Conservation (phyloP, 1,140 invertebrate genomes). For the Aphaenogaster rudis region DNA sequence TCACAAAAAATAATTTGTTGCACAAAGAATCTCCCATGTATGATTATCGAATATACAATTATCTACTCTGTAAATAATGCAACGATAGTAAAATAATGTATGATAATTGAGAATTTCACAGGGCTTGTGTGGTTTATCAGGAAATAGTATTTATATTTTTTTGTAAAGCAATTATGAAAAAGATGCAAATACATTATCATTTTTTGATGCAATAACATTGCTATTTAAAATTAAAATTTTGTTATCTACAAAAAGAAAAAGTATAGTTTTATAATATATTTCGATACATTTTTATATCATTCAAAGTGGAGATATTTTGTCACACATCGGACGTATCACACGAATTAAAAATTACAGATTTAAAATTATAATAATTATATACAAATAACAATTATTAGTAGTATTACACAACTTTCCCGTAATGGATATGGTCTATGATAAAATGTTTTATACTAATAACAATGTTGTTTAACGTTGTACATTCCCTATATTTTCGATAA, state of each 20-base stretch:
- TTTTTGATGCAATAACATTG: neutral
- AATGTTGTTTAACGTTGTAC: conserved; percentile 38
- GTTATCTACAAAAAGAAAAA: neutral
- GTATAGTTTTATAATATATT: conserved; percentile 29
- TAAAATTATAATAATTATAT: neutral
- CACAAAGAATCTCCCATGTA: neutral
- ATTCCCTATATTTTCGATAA: conserved; percentile 46
- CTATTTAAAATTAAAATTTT: conserved; percentile 18
- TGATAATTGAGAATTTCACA: conserved; percentile 21
- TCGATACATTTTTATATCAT: neutral
- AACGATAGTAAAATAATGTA: conserved; percentile 11
- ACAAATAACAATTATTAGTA: conserved; percentile 26
- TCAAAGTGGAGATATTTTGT: conserved; percentile 24
- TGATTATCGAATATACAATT: conserved; percentile 14
- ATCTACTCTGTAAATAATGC: conserved; percentile 12
- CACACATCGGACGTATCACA: neutral
- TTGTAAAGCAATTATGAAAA: neutral
- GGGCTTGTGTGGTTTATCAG: neutral
- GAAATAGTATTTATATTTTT: conserved; percentile 29
- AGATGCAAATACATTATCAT: neutral
- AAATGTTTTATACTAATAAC: conserved; percentile 42
- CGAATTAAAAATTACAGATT: conserved; percentile 13
- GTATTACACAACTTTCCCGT: neutral
- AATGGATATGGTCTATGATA: conserved; percentile 15
- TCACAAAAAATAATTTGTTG: neutral